A percentile compares a stretch with the other conserved stretches of the same genome.
Evolutionary conservation across 2,113 vertebrate species (phyloP).

Genomic region (Pollachius pollachius): DNA sequence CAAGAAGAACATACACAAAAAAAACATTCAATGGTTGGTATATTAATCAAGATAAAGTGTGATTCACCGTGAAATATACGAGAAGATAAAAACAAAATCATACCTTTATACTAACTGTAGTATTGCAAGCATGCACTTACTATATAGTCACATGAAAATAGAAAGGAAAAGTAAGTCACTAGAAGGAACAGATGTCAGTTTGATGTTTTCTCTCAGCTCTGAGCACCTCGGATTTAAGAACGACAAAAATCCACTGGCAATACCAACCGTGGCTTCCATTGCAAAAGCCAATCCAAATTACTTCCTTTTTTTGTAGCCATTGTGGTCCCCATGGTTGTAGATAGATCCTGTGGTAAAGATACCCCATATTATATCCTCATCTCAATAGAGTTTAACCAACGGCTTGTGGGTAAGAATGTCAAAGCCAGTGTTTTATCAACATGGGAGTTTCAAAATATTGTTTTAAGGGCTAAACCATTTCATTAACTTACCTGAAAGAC

Average conservation of each 20-base stretch:
- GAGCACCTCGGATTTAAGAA: constrained; percentile 2
- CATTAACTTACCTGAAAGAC: constrained; percentile 25
- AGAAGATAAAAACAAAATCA: constrained; percentile 17
- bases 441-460: constrained; percentile 42
- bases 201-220: background rate
- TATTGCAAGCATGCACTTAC: constrained; percentile 57
- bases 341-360: constrained; percentile 36
- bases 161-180: background rate
- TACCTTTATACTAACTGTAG: constrained; percentile 49
- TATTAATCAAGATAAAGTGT: constrained; percentile 52
- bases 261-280: constrained; percentile 45
- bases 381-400: constrained; percentile 15
- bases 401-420: constrained; percentile 25
- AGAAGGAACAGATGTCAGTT: too few species aligned
- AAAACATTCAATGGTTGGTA: constrained; percentile 44
- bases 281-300: constrained; percentile 48
- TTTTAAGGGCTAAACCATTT: constrained; percentile 69
- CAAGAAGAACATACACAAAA: constrained; percentile 8
- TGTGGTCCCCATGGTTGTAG: constrained; percentile 56
- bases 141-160: constrained; percentile 29
- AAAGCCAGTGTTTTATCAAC: constrained; percentile 31
- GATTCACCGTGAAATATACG: constrained; percentile 53
- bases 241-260: constrained; percentile 45
- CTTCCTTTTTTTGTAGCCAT: constrained; percentile 50
- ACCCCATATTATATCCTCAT: constrained; percentile 9